A percentile compares a stretch with the other conserved stretches of the same genome.
Evolutionary conservation across 2,113 vertebrate genomes (phyloP).

Genomic region (Columbina picui): DNA sequence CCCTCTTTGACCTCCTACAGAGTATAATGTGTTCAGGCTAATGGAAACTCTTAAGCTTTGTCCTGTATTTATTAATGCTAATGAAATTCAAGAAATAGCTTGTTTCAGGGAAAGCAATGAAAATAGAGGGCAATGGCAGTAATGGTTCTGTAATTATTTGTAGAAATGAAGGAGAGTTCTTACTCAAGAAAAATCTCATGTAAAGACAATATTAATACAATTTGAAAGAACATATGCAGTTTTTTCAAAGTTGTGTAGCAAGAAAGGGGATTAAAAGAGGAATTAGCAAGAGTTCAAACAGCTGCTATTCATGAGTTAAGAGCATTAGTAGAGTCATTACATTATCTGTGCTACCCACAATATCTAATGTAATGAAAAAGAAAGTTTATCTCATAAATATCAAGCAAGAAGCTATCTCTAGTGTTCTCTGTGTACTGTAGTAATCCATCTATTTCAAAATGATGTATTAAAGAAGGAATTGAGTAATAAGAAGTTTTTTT

Average conservation of each 20-base stretch:
- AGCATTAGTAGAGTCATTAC: slow-evolving; percentile 17
- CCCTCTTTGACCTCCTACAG: not conserved
- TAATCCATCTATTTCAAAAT: not conserved
- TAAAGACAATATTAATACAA: slow-evolving; percentile 16
- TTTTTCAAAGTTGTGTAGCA: slow-evolving; percentile 9
- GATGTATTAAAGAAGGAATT: not conserved
- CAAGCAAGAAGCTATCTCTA: not conserved
- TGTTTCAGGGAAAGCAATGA: not conserved
- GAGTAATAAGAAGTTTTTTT: not conserved
- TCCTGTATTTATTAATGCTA: slow-evolving; percentile 25
- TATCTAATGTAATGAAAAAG: slow-evolving; percentile 11
- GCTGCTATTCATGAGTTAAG: slow-evolving; percentile 32
- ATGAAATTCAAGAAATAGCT: slow-evolving; percentile 34
- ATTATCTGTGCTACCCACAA: not conserved
- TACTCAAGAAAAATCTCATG: not conserved
- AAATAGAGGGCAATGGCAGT: not conserved
- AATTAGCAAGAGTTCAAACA: slow-evolving; percentile 35
- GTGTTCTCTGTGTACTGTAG: not conserved
- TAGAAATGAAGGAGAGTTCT: slow-evolving; percentile 1
- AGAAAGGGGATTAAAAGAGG: slow-evolving; percentile 45
- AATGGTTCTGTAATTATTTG: slow-evolving; percentile 46
- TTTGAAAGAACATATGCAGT: not conserved
- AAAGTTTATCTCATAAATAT: slow-evolving; percentile 27
- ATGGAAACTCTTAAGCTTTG: slow-evolving; percentile 8
- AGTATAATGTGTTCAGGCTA: not conserved